Evolutionary conservation across 2,888 invertebrate species (phyloP), one percentile per base, ranked within the genome.

Genomic region (Halictus ligatus): DNA sequence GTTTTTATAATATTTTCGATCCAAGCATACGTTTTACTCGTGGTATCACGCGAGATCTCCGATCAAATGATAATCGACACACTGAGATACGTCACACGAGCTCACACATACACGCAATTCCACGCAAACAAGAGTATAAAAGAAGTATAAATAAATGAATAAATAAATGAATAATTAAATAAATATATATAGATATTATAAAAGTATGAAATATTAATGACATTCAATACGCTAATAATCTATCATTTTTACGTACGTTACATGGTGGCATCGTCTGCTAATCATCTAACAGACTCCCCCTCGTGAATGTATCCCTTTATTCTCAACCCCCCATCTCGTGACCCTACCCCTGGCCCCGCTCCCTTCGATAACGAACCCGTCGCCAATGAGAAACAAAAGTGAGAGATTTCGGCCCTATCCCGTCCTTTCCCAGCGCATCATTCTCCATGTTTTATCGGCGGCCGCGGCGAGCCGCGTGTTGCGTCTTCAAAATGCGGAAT

Each of bases 401-500:
- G 48, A 83, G 50, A 81, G 77, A 60, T 78, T 71, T 50, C 76
- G 43, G 29, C 15, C 76, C 43, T 50, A 40, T 74, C 82, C 76
- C 79, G 82, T 83, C 80, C 87, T 83, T 75, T 78, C 79, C 73
- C 80, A 82, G 74, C 80, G 81, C 82, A 84, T 87, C 84, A 83
- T 81, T 88, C 85, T 90, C 78, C 73, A 80, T 83, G 79, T 89
- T 87, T 89, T 81, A 73, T 85, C 78, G 29, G 80, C 82, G 89
- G 88, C 85, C 78, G 78, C 82, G 80, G 81, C 25, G 80, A 69
- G 58, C 60, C 79, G 86, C 81, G 86, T 84, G 81, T 80, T 80
- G 87, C 91, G 89, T 91, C 91, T 91, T 90, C 88, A 84, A 43
- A 71, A 94, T 94, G 94, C 92, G 94, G 93, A 95, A 94, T 94